Evolutionary conservation across 2,888 invertebrate species (phyloP), one percentile per base, ranked within the genome.

Genomic region (Tuberolachnus salignus): DNA sequence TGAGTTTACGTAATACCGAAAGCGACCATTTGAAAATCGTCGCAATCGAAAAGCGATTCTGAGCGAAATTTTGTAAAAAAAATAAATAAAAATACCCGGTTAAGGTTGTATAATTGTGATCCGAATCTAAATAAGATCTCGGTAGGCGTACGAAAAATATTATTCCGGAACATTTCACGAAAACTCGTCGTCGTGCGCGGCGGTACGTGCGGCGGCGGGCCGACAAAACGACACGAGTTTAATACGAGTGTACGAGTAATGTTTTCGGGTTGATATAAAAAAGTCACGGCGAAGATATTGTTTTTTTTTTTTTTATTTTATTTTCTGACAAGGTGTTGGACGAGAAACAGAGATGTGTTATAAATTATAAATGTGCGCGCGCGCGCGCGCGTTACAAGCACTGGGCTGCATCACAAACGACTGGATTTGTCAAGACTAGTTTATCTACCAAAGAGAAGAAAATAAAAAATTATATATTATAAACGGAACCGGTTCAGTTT

Each of bases 351-450:
- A 78, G 69, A 59, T 69, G 69, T 59, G 78, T 69, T 78, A 51
- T 78, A 69, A 78, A 78, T 78, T 67, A 78, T 69, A 49, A 78
- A n/a, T n/a, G n/a, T n/a, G n/a, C n/a, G n/a, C n/a, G n/a, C n/a
- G n/a, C n/a, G 59, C 46, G 34, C 67, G 51, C 46, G 34, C 67
- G 51, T 78, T 78, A 69, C 59, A 21, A 78, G 59, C 78, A n/a
- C n/a, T n/a, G n/a, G n/a, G 69, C 67, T 34, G 34, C 34, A 34
- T 34, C 6, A 34, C 34, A 64, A 53, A 59, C 78, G 59, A 69
- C 78, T 57, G 78, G 78, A 78, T 78, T 78, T 78, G 57, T 78
- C 78, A 78, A 78, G 78, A 69, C 78, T 78, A 78, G 78, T 78
- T 78, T 78, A 59, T 51, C 42, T 34, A 34, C 34, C 34, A 34